Evolutionary conservation across 2,797 vertebrate genomes (phyloP).

Genomic region (Hoplostethus mediterraneus): DNA sequence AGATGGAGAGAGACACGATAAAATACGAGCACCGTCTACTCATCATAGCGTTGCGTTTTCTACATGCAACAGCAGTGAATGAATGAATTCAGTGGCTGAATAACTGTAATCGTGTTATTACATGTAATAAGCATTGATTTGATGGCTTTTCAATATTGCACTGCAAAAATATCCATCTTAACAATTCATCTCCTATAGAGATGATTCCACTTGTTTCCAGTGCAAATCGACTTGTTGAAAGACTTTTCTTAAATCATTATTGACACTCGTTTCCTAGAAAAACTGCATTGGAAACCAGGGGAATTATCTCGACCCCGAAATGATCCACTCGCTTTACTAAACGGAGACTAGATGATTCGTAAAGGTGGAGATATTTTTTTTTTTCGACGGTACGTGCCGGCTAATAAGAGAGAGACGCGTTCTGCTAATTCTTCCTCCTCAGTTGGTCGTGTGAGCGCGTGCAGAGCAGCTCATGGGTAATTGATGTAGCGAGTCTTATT

Average conservation of each 20-base stretch:
- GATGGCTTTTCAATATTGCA: neutral
- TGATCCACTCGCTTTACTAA: neutral
- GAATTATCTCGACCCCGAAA: too few species aligned
- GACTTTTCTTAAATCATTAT: too few species aligned
- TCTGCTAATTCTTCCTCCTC: slow-evolving; percentile 60
- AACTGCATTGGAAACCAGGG: too few species aligned
- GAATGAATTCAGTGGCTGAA: neutral
- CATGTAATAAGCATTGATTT: slow-evolving; percentile 10
- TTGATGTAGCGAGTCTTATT: slow-evolving; percentile 78
- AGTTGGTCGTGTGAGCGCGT: slow-evolving; percentile 46
- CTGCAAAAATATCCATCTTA: neutral
- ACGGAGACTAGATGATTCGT: neutral
- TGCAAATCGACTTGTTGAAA: too few species aligned
- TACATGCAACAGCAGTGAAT: slow-evolving; percentile 1
- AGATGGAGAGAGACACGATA: slow-evolving; percentile 29
- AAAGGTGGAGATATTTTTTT: neutral
- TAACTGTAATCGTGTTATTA: slow-evolving; percentile 16
- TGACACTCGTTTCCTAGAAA: too few species aligned
- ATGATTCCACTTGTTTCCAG: too few species aligned
- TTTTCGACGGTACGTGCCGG: neutral
- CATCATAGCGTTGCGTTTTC: slow-evolving; percentile 12
- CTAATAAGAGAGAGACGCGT: slow-evolving; percentile 35
- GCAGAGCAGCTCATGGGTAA: slow-evolving; percentile 77
- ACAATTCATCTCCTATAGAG: too few species aligned
- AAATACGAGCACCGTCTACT: slow-evolving; percentile 17